Evolutionary conservation across 2,113 vertebrate species (phyloP), one percentile per base, ranked within the genome.

Genomic region (Triplophysa tibetana): DNA sequence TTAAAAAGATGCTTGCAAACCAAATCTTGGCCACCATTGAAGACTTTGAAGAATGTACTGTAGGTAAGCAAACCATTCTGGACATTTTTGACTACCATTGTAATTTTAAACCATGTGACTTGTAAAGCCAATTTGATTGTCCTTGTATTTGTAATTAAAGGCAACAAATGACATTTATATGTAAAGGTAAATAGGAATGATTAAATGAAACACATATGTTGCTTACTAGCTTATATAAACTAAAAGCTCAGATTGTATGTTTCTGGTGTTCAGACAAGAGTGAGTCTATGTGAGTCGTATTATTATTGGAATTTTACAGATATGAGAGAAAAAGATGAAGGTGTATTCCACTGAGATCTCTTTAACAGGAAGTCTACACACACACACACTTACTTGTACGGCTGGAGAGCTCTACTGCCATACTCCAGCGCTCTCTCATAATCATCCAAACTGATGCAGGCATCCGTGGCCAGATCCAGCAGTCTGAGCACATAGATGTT

Each of bases 401-500:
- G 92, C 62, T 87, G 91, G 86, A 99, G 90, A 23, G 96, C 97
- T 78, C 91, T 93, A 52, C 64, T 65, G 2, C 94, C 95, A 0
- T 94, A 96, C 56, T 56, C 63, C 82, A 96, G 67, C 1, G 96
- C 96, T 76, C 92, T 90, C 83, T 94, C 93, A 90, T 95, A 94
- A 75, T 61, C 90, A 14, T 88, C 91, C 16, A 97, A 92, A 84
- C 93, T 90, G 85, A 98, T 92, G 79, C 93, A 94, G 83, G 94
- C 94, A 9, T 99, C 96, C 90, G 95, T 89, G 78, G 94, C 93
- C 38, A 93, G 88, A 88, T 99, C 96, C 8, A 95, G 93, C 82
- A 97, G 78, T 86, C 92, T 92, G 83, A 98, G 91, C 88, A 95
- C 91, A 86, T 95, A 95, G 83, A 98, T 88, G 83, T 98, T 99